These are phyloP conservation scores for Thamnophis sirtalis DNA, from an alignment of 2,113 vertebrate species.

Conservation along the genomic window DNA sequence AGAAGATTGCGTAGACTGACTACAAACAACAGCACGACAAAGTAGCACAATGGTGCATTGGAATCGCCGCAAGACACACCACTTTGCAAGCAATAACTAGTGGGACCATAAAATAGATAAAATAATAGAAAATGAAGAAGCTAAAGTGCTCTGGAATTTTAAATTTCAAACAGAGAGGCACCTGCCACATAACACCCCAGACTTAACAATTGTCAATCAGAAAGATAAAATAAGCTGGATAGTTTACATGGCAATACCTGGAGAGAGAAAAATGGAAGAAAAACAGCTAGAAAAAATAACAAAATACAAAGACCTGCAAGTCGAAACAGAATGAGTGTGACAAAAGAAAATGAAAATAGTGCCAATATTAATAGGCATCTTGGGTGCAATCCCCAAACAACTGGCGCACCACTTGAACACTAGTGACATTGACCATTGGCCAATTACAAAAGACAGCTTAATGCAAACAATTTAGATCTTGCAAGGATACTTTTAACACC, in stretches of 20 bases:
- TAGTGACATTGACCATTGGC: not conserved
- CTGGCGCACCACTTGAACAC: not conserved
- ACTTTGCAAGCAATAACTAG: not conserved
- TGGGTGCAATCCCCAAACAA: not conserved
- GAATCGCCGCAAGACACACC: not conserved
- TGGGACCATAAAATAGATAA: not conserved
- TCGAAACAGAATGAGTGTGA: no score
- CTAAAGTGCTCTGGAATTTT: not conserved
- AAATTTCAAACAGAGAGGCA: not conserved
- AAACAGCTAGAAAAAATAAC: not conserved
- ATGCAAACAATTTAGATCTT: not conserved
- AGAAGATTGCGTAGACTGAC: not conserved
- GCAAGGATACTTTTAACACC: not conserved
- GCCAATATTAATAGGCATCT: not conserved
- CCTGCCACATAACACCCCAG: not conserved
- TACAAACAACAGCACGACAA: not conserved
- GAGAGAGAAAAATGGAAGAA: not conserved
- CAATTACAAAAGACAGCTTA: not conserved
- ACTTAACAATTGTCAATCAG: not conserved
- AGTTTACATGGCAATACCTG: not conserved
- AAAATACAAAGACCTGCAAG: not conserved
- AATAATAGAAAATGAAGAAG: not conserved
- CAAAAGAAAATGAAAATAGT: no score
- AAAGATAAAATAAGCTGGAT: not conserved
- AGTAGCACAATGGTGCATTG: not conserved